Evolutionary conservation across 2,888 invertebrate species (phyloP).

Genomic region (Drosophila colorata): DNA sequence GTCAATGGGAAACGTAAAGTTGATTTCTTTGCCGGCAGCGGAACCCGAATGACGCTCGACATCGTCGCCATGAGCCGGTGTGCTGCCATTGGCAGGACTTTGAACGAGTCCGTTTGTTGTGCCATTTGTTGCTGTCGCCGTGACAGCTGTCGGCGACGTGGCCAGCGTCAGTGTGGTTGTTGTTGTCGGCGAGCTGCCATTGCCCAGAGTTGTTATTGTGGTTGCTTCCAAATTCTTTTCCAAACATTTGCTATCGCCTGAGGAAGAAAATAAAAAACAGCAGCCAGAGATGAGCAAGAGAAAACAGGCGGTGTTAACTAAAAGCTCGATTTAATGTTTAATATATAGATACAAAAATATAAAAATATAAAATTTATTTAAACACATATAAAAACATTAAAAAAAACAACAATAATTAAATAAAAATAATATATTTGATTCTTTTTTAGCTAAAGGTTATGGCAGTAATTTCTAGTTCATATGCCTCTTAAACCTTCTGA

Average conservation of each 20-base stretch:
- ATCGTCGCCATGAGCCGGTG: conserved; percentile 42
- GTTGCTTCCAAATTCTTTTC: conserved; percentile 83
- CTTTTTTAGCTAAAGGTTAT: too few species aligned
- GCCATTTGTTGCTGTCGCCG: conserved; percentile 21
- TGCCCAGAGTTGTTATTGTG: conserved; percentile 69
- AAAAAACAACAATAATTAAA: too few species aligned
- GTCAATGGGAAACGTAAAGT: conserved; percentile 87
- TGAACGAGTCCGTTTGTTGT: conserved; percentile 53
- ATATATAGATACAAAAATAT: too few species aligned
- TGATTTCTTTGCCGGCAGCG: conserved; percentile 85
- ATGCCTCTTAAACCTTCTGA: too few species aligned
- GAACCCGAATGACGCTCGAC: conserved; percentile 44
- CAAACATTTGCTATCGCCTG: conserved; percentile 84
- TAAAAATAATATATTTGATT: too few species aligned
- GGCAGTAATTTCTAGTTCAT: too few species aligned
- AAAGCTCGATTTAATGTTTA: background rate
- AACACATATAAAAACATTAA: too few species aligned
- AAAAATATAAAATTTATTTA: too few species aligned
- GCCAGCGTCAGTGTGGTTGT: conserved; percentile 66
- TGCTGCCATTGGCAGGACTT: conserved; percentile 59
- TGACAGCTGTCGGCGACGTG: conserved; percentile 54
- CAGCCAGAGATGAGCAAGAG: conserved; percentile 6
- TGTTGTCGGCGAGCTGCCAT: conserved; percentile 72
- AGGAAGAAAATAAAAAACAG: conserved; percentile 14
- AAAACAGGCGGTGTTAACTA: background rate